Base-by-base conservation (phyloP, 92 coral and sea anemone species). In the Metridium senile region DNA sequence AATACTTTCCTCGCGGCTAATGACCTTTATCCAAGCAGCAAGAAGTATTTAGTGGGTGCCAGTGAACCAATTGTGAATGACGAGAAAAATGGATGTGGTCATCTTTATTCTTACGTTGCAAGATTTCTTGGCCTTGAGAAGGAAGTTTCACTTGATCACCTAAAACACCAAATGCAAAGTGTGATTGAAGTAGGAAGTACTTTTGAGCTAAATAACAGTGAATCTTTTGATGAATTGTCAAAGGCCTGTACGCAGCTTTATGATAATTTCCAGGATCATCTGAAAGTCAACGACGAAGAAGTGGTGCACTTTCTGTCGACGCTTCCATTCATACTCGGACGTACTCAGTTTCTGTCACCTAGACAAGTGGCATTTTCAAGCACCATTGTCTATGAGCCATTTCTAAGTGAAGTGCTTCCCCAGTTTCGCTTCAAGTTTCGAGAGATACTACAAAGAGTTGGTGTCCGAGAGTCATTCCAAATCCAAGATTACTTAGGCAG, bases 41-140 rank as follows among this genome's bases (percentile, higher is more conserved):
- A 58, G 27, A 83, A 53, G 82, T 72, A 83, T 54, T 63, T 80
- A 63, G 95, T 84, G 30, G 68, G 91, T 53, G 85, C 84, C 20
- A 47, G 65, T 62, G 76, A 39, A 28, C 86, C 82, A 26, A 70
- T 90, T 33, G 68, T 83, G 53, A 82, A 82, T 21, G 82, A 79
- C 0, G 26, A 27, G 28, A 47, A n/a, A 57, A 70, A 57, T 74
- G 85, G 85, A 2, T 85, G 85, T 79, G 86, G 78, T 34, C 10
- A 1, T 21, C 28, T 90, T 29, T 59, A 75, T 27, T 21, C 9
- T 9, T 52, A 72, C 33, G 86, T 79, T 3, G 35, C 65, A 80
- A 7, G 0, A 19, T 68, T 90, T 26, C 58, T 90, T 49, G 70
- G 21, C 28, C 75, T 87, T 11, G 26, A 49, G 34, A 22, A 89